Conservation (phyloP, 2,113 vertebrate genomes). For the Engraulis encrasicolus region DNA sequence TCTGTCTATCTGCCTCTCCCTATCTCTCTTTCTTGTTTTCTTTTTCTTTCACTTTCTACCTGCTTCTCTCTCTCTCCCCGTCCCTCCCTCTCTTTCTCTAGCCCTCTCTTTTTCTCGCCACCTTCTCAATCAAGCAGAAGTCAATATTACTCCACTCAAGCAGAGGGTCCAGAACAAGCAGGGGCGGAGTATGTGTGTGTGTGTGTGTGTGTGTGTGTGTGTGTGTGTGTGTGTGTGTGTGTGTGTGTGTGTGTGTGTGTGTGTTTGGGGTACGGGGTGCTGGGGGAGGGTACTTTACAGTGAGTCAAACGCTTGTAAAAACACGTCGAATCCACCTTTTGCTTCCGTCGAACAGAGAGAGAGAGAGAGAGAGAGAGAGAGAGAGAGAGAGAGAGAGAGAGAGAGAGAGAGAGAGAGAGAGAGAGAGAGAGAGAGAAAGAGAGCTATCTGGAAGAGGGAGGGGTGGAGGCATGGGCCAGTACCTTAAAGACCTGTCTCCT, state of each 20-base stretch:
- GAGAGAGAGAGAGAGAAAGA: neutral
- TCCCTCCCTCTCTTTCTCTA: neutral
- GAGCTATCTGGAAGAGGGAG: neutral
- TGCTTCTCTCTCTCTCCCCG: neutral
- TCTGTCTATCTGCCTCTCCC: neutral
- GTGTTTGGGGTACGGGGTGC: too few species aligned
- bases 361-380: neutral
- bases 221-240: too few species aligned
- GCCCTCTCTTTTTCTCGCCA: constrained; percentile 32
- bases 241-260: too few species aligned
- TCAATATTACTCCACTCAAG: constrained; percentile 46
- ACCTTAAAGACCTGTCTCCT: constrained; percentile 64
- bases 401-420: neutral
- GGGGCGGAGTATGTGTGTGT: too few species aligned
- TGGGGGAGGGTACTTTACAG: constrained; percentile 45
- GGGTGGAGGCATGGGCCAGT: constrained; percentile 34
- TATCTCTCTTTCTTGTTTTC: neutral
- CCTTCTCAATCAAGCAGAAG: constrained; percentile 36
- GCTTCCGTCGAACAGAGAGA: neutral
- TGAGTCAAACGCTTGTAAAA: constrained; percentile 39
- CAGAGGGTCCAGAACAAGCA: constrained; percentile 35
- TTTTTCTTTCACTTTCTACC: constrained; percentile 44
- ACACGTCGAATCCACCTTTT: constrained; percentile 42
- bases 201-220: too few species aligned
- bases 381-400: constrained; percentile 28